Conservation (phyloP, 2,888 invertebrate species). For the Nudaria mundana region DNA sequence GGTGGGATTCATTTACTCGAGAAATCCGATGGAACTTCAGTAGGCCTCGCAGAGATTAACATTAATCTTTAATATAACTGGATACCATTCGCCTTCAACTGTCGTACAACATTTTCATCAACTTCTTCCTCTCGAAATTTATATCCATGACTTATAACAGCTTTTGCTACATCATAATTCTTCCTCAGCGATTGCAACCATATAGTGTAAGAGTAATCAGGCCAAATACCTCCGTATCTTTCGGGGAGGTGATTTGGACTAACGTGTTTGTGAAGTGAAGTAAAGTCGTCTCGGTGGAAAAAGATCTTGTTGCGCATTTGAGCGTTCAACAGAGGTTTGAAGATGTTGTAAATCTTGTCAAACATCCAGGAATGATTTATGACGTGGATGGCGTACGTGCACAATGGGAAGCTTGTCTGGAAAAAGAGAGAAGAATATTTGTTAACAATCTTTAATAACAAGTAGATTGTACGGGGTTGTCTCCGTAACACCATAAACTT, state of each 20-base stretch:
- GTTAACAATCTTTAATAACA: background rate
- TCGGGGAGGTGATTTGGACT: constrained; percentile 86
- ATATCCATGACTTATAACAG: constrained; percentile 84
- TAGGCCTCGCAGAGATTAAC: too few species aligned
- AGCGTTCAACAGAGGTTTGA: constrained; percentile 87
- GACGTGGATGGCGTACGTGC: constrained; percentile 87
- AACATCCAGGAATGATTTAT: constrained; percentile 91
- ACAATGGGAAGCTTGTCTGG: constrained; percentile 87
- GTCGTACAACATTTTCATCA: constrained; percentile 55
- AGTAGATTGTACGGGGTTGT: background rate
- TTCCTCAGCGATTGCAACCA: constrained; percentile 85
- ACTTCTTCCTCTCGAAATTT: constrained; percentile 73
- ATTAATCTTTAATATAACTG: constrained; percentile 43
- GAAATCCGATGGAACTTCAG: too few species aligned
- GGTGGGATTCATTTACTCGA: too few species aligned
- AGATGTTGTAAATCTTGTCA: constrained; percentile 88
- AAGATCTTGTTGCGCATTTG: constrained; percentile 84
- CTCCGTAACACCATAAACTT: too few species aligned
- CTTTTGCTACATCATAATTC: constrained; percentile 81
- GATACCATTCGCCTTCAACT: constrained; percentile 59
- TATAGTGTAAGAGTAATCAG: constrained; percentile 87
- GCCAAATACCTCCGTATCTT: constrained; percentile 85
- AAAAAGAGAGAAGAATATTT: background rate
- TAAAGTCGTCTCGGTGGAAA: constrained; percentile 87
- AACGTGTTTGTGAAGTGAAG: constrained; percentile 88